phyloP scores from a whole-genome alignment of 2,888 invertebrate species.

The Philopedon plagiatum region DNA sequence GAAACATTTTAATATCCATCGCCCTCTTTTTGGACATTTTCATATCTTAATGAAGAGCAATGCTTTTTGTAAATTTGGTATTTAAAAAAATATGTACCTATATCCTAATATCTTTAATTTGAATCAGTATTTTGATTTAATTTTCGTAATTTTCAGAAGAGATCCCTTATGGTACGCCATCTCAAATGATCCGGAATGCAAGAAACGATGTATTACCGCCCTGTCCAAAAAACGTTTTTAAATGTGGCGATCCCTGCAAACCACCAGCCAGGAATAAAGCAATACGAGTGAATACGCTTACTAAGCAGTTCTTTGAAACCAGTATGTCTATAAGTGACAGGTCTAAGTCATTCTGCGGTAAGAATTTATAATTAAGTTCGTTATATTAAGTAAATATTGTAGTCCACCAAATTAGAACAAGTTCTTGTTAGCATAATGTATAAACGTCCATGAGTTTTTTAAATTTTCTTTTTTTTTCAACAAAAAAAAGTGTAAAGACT shows the following conservation, averaged over 20 bases:
- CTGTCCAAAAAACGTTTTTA: slow-evolving; percentile 16
- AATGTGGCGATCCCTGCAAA: slow-evolving; percentile 28
- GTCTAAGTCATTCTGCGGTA: slow-evolving; percentile 18
- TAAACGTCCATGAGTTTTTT: too few species aligned
- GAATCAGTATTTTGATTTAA: not conserved
- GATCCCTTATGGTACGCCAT: slow-evolving; percentile 35
- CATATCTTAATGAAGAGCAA: too few species aligned
- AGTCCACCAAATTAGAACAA: too few species aligned
- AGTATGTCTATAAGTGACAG: slow-evolving; percentile 19
- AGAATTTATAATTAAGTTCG: not conserved
- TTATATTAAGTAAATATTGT: too few species aligned
- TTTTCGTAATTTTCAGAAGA: slow-evolving; percentile 34
- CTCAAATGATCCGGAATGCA: slow-evolving; percentile 31
- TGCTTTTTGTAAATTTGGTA: too few species aligned
- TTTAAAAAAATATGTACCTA: too few species aligned
- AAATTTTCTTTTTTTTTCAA: too few species aligned
- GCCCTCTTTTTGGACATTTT: too few species aligned
- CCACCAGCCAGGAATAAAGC: slow-evolving; percentile 29
- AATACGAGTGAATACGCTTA: slow-evolving; percentile 35
- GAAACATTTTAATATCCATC: too few species aligned
- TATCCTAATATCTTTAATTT: too few species aligned
- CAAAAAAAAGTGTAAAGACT: too few species aligned
- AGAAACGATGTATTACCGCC: slow-evolving; percentile 30
- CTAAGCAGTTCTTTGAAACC: slow-evolving; percentile 37
- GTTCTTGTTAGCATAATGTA: too few species aligned